Conservation (phyloP, 2,797 vertebrate genomes). For the Sebastes elongatus region DNA sequence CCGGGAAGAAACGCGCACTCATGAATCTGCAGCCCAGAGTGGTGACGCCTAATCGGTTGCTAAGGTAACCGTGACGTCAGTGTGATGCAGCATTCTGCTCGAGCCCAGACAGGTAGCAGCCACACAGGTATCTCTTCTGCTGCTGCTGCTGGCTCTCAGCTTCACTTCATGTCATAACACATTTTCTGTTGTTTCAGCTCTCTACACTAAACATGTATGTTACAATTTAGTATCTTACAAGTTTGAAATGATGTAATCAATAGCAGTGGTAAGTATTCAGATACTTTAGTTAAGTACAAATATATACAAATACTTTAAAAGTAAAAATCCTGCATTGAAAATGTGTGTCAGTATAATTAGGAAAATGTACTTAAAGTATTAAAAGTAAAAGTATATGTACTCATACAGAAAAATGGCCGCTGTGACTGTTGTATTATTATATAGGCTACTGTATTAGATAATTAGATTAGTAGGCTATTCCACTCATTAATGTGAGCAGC, state of each 20-base stretch:
- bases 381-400: too few relatives aligned
- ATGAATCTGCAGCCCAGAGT: conserved; percentile 48
- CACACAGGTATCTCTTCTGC: neutral
- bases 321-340: too few relatives aligned
- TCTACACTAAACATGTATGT: neutral
- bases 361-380: too few relatives aligned
- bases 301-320: too few relatives aligned
- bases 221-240: too few relatives aligned
- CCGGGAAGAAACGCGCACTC: conserved; percentile 56
- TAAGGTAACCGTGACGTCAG: conserved; percentile 77
- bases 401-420: too few relatives aligned
- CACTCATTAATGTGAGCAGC: neutral
- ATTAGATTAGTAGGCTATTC: neutral
- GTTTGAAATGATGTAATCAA: neutral
- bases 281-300: too few relatives aligned
- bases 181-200: neutral
- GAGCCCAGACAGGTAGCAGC: neutral
- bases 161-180: neutral
- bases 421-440: neutral
- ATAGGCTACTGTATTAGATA: neutral
- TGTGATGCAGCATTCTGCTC: neutral
- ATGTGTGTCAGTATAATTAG: too few relatives aligned
- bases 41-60: conserved; percentile 78
- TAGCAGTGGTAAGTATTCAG: neutral
- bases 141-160: neutral